Conservation (phyloP, 2,113 vertebrate genomes). For the Leucosticte australis region DNA sequence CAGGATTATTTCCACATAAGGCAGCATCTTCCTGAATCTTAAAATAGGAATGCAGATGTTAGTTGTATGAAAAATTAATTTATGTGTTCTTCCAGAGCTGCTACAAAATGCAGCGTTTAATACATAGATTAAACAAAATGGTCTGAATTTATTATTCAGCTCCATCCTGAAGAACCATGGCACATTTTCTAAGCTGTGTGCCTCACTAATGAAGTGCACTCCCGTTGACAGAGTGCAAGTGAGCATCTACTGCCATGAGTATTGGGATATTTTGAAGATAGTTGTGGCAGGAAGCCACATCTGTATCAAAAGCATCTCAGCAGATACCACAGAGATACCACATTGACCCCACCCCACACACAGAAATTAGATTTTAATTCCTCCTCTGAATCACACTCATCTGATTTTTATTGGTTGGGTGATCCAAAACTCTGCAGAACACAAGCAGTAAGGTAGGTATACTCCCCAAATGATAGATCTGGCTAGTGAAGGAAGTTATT, state of each 20-base stretch:
- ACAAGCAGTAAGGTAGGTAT: not conserved
- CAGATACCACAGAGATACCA: not conserved
- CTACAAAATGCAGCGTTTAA: not conserved
- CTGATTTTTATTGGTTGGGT: not conserved
- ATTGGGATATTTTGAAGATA: not conserved
- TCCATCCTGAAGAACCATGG: not conserved
- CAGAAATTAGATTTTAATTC: not conserved
- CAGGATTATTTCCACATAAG: slow-evolving; percentile 64
- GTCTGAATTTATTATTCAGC: not conserved
- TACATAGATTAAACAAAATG: not conserved
- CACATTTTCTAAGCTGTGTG: not conserved
- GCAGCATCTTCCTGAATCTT: slow-evolving; percentile 85
- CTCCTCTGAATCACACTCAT: not conserved
- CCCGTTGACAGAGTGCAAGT: not conserved
- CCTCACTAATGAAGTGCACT: not conserved
- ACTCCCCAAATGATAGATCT: not conserved
- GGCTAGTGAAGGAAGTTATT: not conserved
- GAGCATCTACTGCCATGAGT: not conserved
- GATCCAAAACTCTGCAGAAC: not conserved
- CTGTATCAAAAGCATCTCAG: not conserved
- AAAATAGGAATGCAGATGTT: not conserved
- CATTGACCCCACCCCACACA: not conserved
- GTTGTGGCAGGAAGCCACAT: not conserved
- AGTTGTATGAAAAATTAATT: not conserved
- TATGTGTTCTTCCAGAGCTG: not conserved